Evolutionary conservation across 2,113 vertebrate genomes (phyloP).

Genomic region (Tetrao urogallus): DNA sequence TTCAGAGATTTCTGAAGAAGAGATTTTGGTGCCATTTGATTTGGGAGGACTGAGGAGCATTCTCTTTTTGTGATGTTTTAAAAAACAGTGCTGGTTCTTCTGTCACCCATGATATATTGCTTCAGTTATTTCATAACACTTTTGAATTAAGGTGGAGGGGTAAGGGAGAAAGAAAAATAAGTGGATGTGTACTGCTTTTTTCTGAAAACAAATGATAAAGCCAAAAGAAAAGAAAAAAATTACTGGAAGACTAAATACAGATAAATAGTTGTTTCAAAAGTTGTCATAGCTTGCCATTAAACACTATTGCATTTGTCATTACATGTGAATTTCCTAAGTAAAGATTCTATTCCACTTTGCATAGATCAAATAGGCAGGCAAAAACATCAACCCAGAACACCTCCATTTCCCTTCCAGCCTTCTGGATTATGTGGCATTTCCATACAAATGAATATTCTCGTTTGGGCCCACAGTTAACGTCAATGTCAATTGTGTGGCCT

Average conservation of each 20-base stretch:
- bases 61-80: not conserved
- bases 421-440: not conserved
- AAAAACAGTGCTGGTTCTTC: not conserved
- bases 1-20: not conserved
- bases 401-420: not conserved
- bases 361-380: not conserved
- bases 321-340: not conserved
- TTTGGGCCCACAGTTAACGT: not conserved
- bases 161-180: not conserved
- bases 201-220: not conserved
- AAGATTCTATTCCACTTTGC: not conserved
- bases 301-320: not conserved
- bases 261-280: constrained; percentile 31
- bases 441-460: not conserved
- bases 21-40: not conserved
- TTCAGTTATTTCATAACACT: not conserved
- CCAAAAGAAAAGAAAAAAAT: not conserved
- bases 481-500: not conserved
- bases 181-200: constrained; percentile 32
- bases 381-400: not conserved
- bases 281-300: not conserved
- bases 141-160: not conserved
- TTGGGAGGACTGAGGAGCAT: not conserved
- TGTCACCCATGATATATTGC: not conserved
- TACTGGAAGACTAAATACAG: not conserved